These are phyloP conservation scores for Notocelia uddmanniana DNA, from an alignment of 2,888 invertebrate genomes.

Conservation along the genomic window DNA sequence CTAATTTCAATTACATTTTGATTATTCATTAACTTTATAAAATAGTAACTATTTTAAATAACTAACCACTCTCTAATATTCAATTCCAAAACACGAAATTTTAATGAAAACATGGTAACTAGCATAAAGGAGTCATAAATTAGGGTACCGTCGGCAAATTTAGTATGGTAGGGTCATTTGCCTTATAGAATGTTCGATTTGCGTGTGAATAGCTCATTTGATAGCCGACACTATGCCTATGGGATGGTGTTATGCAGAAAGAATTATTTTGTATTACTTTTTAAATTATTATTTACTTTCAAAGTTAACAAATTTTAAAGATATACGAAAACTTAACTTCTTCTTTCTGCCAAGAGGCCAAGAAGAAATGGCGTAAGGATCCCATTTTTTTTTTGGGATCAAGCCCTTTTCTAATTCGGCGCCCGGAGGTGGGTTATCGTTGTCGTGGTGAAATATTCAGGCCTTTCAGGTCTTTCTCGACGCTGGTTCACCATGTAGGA, in stretches of 20 bases:
- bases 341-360: too few relatives aligned
- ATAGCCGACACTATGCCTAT: conserved; percentile 49
- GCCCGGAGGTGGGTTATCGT: too few relatives aligned
- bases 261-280: conserved; percentile 31
- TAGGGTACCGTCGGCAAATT: conserved; percentile 50
- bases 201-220: conserved; percentile 62
- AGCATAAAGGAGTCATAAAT: conserved; percentile 39
- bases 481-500: too few relatives aligned
- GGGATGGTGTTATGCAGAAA: conserved; percentile 54
- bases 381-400: too few relatives aligned
- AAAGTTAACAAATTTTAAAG: background rate
- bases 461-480: too few relatives aligned
- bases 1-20: background rate
- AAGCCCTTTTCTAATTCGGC: too few relatives aligned
- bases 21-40: conserved; percentile 1
- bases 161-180: conserved; percentile 48
- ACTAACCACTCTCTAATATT: conserved; percentile 38
- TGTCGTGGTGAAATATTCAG: too few relatives aligned
- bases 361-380: too few relatives aligned
- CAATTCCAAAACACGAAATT: conserved; percentile 44
- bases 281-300: background rate
- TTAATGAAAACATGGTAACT: conserved; percentile 45
- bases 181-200: conserved; percentile 59
- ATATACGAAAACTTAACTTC: too few relatives aligned
- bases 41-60: conserved; percentile 5